Percentiles rank a stretch among this genome's conserved stretches.
Evolutionary conservation across 2,797 vertebrate species (phyloP).

Genomic region (Pantherophis alleghaniensis): DNA sequence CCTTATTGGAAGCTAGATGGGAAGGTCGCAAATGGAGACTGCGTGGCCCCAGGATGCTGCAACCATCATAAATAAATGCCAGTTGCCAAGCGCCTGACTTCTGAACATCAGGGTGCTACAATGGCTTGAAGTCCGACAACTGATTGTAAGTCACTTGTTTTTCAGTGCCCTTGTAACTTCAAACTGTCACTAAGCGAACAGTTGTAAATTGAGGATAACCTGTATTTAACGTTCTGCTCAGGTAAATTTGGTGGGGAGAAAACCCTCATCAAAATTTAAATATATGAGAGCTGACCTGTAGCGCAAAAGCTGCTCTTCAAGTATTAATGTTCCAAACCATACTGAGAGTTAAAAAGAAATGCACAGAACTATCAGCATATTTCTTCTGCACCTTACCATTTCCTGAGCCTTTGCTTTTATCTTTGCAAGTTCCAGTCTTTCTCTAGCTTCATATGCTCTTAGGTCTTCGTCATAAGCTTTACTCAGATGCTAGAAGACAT

Average conservation of each 20-base stretch:
- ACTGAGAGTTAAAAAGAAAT: neutral
- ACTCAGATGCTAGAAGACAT: conserved; percentile 67
- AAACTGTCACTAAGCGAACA: neutral
- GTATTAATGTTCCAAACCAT: neutral
- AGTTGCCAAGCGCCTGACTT: neutral
- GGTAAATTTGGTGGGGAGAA: neutral
- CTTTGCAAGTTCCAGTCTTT: conserved; percentile 69
- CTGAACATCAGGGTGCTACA: neutral
- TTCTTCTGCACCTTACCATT: conserved; percentile 53
- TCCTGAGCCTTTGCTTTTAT: conserved; percentile 75
- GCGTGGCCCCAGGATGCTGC: neutral
- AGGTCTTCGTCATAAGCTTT: conserved; percentile 80
- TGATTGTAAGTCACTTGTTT: neutral
- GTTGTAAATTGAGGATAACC: neutral
- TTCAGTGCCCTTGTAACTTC: neutral
- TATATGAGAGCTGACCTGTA: neutral
- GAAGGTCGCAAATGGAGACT: neutral
- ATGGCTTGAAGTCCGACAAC: neutral
- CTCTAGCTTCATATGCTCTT: conserved; percentile 74
- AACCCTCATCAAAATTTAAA: neutral
- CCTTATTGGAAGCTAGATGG: neutral
- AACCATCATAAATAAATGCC: neutral
- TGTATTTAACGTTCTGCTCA: neutral
- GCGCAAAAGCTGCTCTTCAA: neutral
- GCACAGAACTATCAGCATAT: neutral